Base-by-base conservation (phyloP, 1,140 invertebrate species). In the Bombus superbus region DNA sequence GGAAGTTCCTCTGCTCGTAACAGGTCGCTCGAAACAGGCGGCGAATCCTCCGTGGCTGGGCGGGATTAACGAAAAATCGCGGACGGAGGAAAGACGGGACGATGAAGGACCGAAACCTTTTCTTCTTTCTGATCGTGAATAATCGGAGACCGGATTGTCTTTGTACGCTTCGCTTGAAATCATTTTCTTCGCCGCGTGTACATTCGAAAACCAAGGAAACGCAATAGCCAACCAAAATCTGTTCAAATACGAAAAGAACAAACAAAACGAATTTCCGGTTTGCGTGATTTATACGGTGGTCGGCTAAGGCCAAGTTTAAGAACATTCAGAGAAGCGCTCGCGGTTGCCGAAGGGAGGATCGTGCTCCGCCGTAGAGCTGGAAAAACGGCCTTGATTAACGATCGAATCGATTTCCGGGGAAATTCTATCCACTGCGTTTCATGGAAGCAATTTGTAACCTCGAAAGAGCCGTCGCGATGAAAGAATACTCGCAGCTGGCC, bases 361-460 rank as follows among this genome's bases (percentile, higher is more conserved):
- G 40, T 6, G 2, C 15, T 32, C 32, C n/a, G 40, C 87, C 25
- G 83, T 8, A 64, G 47, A 59, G 59, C 57, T 78, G 13, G 13
- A 66, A 86, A 74, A 75, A 76, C 68, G 44, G 22, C 32, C 38
- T 78, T 90, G 89, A 91, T 91, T 76, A 86, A 88, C 87, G 86
- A 42, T 4, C 86, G 15, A 42, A 66, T 32, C 38, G 74, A 76
- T 64, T 88, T 87, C 42, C 72, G 11, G 15, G 53, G 66, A 35
- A 72, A 64, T n/a, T 69, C 32, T 15, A 13, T 15, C 22, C 5
- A 42, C 22, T 47, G 62, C 73, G 64, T 53, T 91, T 86, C 86
- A 80, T 90, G 38, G 64, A 59, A 84, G 75, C 77, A 75, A 90
- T 91, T 86, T 88, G 83, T 88, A 88, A 90, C 62, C 53, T 11